Conservation (phyloP, 2,888 invertebrate genomes). For the Stictocephala bisonia region DNA sequence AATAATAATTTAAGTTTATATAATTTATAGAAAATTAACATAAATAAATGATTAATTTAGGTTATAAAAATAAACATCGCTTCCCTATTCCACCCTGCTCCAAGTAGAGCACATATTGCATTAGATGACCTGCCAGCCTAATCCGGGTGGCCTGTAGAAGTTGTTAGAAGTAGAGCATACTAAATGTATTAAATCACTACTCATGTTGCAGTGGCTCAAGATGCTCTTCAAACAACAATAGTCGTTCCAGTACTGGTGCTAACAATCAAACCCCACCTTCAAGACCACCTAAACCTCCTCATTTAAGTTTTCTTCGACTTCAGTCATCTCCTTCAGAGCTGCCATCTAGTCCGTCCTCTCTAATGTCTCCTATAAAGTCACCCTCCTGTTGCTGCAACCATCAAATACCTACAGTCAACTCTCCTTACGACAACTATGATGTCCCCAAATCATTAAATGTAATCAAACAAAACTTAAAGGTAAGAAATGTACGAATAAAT, state of each 20-base stretch:
- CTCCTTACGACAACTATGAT: slow-evolving; percentile 74
- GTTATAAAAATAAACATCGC: too few relatives aligned
- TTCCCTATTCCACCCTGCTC: too few relatives aligned
- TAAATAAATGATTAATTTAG: too few relatives aligned
- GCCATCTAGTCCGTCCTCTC: slow-evolving; percentile 64
- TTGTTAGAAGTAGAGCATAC: too few relatives aligned
- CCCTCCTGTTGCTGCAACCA: slow-evolving; percentile 19
- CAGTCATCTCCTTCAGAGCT: slow-evolving; percentile 61
- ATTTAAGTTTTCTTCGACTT: slow-evolving; percentile 44
- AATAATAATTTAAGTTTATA: too few relatives aligned
- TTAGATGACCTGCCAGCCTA: too few relatives aligned
- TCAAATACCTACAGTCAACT: neutral
- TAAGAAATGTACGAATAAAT: neutral
- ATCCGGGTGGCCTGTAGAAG: too few relatives aligned
- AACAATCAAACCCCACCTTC: slow-evolving; percentile 67
- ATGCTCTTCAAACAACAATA: neutral
- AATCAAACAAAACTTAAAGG: neutral
- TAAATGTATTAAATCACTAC: too few relatives aligned
- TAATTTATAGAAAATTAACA: too few relatives aligned
- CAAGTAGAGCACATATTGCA: too few relatives aligned
- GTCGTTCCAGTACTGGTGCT: neutral
- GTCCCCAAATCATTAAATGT: slow-evolving; percentile 67
- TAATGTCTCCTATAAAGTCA: slow-evolving; percentile 66
- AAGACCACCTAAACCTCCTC: slow-evolving; percentile 73
- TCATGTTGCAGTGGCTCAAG: neutral